Percentiles rank a stretch among this genome's conserved stretches.
Conservation (phyloP, 2,888 invertebrate species). For the Magallana nippona region DNA sequence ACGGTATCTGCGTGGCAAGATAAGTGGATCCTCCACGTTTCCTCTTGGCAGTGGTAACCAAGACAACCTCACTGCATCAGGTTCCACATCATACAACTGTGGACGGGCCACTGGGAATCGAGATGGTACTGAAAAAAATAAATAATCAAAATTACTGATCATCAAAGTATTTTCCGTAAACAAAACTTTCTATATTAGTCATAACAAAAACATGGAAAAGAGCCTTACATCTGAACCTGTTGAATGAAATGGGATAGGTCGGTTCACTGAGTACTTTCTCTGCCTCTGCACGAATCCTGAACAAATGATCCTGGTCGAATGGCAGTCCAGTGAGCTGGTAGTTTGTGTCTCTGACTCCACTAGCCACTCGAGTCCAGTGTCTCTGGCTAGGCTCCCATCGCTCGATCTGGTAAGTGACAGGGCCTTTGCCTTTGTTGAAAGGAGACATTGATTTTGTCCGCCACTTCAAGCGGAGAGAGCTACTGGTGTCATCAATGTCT, state of each 20-base stretch:
- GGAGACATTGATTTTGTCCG: constrained; percentile 59
- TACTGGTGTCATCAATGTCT: constrained; percentile 67
- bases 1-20: constrained; percentile 53
- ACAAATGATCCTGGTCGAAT: constrained; percentile 96
- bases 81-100: constrained; percentile 69
- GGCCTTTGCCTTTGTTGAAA: constrained; percentile 59
- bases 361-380: constrained; percentile 69
- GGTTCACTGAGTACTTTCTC: constrained; percentile 97
- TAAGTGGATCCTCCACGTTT: constrained; percentile 41
- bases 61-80: constrained; percentile 71
- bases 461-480: constrained; percentile 69
- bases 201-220: neutral
- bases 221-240: constrained; percentile 64
- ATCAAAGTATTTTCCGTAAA: too few species aligned
- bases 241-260: constrained; percentile 87
- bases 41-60: constrained; percentile 66
- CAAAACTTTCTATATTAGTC: too few species aligned
- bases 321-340: constrained; percentile 83
- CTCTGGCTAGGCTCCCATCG: constrained; percentile 67
- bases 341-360: constrained; percentile 69
- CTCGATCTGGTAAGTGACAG: constrained; percentile 69
- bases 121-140: constrained; percentile 60
- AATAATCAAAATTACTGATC: neutral
- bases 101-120: constrained; percentile 70
- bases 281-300: constrained; percentile 96